Percentiles rank a stretch among this genome's conserved stretches.
Evolutionary conservation across 2,113 vertebrate genomes (phyloP).

Genomic region (Microtus pennsylvanicus): DNA sequence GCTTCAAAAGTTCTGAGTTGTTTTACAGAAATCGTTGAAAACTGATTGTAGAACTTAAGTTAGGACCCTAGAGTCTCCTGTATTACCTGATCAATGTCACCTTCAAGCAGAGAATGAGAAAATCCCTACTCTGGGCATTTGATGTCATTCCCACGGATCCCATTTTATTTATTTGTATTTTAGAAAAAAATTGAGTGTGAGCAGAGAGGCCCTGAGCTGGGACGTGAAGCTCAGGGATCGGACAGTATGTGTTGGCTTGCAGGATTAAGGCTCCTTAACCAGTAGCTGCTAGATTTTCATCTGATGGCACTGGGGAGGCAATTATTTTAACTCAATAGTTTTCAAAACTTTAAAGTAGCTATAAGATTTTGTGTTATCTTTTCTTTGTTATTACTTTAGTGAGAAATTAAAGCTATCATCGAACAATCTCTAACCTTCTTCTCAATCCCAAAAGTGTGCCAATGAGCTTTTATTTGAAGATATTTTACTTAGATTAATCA

Average conservation of each 20-base stretch:
- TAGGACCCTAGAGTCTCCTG: not conserved
- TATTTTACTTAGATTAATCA: not conserved
- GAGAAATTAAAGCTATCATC: not conserved
- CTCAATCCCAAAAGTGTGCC: not conserved
- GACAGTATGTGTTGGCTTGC: not conserved
- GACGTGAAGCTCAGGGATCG: not conserved
- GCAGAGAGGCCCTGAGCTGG: not conserved
- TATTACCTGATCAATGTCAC: slow-evolving; percentile 41
- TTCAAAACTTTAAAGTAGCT: not conserved
- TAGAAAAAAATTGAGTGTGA: not conserved
- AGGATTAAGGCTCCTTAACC: not conserved
- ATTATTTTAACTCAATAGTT: not conserved
- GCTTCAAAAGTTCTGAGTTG: slow-evolving; percentile 25
- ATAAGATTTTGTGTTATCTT: not conserved
- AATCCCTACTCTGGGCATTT: slow-evolving; percentile 1
- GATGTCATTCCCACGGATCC: not conserved
- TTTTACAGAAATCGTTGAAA: slow-evolving; percentile 53
- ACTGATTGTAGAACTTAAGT: slow-evolving; percentile 57
- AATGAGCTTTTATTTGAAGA: slow-evolving; percentile 14
- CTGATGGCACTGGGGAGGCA: not conserved
- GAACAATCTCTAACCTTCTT: not conserved
- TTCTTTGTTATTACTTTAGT: not conserved
- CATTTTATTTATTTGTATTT: slow-evolving; percentile 8
- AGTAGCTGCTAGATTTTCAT: not conserved
- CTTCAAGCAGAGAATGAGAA: slow-evolving; percentile 38